phyloP scores from a whole-genome alignment of 1,140 invertebrate genomes.

The Drosophila mojavensis region DNA sequence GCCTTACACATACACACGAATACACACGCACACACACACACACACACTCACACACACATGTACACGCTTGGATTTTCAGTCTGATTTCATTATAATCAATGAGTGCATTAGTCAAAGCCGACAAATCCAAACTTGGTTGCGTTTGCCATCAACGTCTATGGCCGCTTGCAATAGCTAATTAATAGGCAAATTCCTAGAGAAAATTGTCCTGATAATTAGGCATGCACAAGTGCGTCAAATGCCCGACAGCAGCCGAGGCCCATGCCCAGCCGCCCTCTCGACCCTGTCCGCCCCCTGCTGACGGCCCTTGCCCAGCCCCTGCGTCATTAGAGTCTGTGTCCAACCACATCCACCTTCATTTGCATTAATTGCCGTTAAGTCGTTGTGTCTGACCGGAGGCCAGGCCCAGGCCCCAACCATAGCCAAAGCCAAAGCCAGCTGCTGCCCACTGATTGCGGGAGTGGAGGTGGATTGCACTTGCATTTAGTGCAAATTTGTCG shows the following conservation, averaged over 20 bases:
- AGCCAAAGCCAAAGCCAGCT: background rate
- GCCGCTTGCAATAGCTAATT: constrained; percentile 65
- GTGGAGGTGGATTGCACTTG: constrained; percentile 42
- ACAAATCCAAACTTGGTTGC: constrained; percentile 62
- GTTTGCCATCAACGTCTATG: constrained; percentile 45
- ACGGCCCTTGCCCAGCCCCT: background rate
- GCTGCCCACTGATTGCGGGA: background rate
- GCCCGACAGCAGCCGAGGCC: constrained; percentile 30
- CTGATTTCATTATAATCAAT: constrained; percentile 81
- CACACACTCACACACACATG: background rate
- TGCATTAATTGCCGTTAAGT: constrained; percentile 81
- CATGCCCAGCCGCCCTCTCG: constrained; percentile 12
- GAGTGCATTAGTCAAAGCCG: constrained; percentile 68
- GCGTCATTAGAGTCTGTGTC: constrained; percentile 25
- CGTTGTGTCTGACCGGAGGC: constrained; percentile 60
- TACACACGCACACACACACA: constrained; percentile 18
- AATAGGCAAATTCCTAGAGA: constrained; percentile 77
- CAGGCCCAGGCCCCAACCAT: constrained; percentile 1
- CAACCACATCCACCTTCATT: constrained; percentile 70
- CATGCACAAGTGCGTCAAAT: constrained; percentile 74
- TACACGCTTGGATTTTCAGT: constrained; percentile 23
- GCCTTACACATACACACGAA: constrained; percentile 20
- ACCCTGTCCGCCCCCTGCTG: background rate
- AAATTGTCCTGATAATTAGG: constrained; percentile 81
- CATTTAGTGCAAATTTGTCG: constrained; percentile 72